These are phyloP conservation scores for Solenodon paradoxus DNA, from an alignment of 2,113 vertebrate genomes.

Conservation along the genomic window DNA sequence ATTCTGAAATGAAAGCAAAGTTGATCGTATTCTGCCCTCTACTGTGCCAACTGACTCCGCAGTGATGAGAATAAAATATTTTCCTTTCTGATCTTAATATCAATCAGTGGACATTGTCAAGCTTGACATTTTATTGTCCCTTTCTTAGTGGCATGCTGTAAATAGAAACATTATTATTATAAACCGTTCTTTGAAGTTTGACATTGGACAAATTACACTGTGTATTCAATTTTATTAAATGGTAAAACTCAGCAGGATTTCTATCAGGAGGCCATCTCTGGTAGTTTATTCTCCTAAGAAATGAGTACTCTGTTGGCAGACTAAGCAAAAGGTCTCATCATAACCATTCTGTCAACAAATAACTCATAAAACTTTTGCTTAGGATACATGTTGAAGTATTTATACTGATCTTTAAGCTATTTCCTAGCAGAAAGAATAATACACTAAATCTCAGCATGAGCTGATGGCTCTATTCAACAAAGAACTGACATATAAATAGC, in stretches of 20 bases:
- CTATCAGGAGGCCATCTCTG: constrained; percentile 16
- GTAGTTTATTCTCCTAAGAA: constrained; percentile 53
- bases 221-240: constrained; percentile 73
- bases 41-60: neutral
- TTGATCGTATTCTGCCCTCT: constrained; percentile 26
- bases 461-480: neutral
- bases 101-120: constrained; percentile 60
- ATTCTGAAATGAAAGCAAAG: constrained; percentile 39
- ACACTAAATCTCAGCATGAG: neutral
- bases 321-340: constrained; percentile 1
- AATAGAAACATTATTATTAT: constrained; percentile 75
- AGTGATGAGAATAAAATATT: neutral
- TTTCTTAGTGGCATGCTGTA: constrained; percentile 52
- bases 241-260: constrained; percentile 59
- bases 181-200: constrained; percentile 68
- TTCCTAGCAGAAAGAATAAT: neutral
- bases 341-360: constrained; percentile 30
- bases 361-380: constrained; percentile 36
- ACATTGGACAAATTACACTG: constrained; percentile 67
- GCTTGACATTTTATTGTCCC: constrained; percentile 55
- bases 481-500: neutral
- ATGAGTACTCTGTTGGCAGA: constrained; percentile 3
- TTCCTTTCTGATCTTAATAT: constrained; percentile 47
- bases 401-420: constrained; percentile 20
- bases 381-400: neutral